Percentiles rank a stretch among this genome's conserved stretches.
phyloP scores from a whole-genome alignment of 2,888 invertebrate species.

The Trachelus tabidus region DNA sequence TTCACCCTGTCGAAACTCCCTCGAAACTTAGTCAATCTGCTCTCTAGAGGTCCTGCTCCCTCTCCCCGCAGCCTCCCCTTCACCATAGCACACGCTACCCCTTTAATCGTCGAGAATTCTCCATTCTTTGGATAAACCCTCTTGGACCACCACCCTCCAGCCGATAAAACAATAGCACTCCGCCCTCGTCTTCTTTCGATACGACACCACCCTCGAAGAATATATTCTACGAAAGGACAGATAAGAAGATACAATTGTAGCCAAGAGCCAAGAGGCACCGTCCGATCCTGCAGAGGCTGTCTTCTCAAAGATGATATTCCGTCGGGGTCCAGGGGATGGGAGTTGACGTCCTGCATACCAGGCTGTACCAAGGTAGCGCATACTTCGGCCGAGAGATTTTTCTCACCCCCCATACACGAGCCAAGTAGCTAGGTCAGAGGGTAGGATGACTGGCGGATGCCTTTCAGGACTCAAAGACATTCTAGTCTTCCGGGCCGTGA shows the following conservation, averaged over 20 bases:
- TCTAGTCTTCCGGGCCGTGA: constrained; percentile 60
- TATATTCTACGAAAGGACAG: background rate
- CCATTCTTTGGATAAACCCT: background rate
- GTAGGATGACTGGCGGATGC: constrained; percentile 38
- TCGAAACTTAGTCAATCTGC: constrained; percentile 57
- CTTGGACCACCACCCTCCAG: background rate
- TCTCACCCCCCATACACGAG: constrained; percentile 30
- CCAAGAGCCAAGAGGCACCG: background rate
- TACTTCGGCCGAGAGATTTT: constrained; percentile 50
- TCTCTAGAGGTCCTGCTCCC: constrained; percentile 33
- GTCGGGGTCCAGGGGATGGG: background rate
- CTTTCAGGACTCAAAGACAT: constrained; percentile 64
- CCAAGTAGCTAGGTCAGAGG: background rate
- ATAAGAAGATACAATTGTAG: background rate
- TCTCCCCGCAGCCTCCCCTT: background rate
- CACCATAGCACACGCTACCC: background rate
- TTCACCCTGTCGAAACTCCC: constrained; percentile 54
- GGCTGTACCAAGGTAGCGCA: constrained; percentile 36
- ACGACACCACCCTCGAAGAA: background rate
- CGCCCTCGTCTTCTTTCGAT: background rate
- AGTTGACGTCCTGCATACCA: constrained; percentile 30
- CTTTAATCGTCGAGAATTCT: background rate
- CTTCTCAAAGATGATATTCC: background rate
- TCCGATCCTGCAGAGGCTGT: background rate
- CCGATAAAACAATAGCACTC: background rate